phyloP scores from a whole-genome alignment of 37 sponge, comb jelly and placozoan genomes.

The Oscarella lobularis region DNA sequence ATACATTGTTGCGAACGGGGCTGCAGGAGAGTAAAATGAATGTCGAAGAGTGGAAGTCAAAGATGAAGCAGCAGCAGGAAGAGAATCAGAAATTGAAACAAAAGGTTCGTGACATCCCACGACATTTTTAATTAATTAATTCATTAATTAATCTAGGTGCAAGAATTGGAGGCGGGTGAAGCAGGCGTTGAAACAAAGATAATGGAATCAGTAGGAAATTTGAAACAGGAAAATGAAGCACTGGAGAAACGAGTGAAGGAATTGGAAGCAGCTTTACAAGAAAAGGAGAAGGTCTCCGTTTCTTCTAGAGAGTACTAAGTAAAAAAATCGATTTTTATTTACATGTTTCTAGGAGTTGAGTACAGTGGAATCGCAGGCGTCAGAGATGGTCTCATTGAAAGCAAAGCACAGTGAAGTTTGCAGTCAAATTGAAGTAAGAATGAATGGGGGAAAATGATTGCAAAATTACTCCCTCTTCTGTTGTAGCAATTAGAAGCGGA shows the following conservation, averaged over 20 bases:
- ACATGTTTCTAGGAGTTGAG: no score
- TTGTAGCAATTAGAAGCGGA: background rate
- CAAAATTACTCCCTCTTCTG: background rate
- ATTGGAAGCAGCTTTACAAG: background rate
- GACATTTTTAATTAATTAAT: no score
- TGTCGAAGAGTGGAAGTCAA: constrained; percentile 79
- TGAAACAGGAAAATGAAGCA: background rate
- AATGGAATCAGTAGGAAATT: background rate
- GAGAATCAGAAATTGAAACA: constrained; percentile 54
- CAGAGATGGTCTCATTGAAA: no score
- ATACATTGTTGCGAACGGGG: constrained; percentile 45
- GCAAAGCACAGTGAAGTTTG: no score
- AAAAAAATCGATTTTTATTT: no score
- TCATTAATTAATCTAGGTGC: no score
- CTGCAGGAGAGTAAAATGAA: constrained; percentile 74
- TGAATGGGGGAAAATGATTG: no score
- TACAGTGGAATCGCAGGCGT: no score
- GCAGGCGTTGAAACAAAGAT: background rate
- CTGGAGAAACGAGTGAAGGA: constrained; percentile 9
- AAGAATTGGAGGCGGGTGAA: background rate
- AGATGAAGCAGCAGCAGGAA: constrained; percentile 66
- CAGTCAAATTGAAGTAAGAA: no score
- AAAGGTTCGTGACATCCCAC: constrained; percentile 35
- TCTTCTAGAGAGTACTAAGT: constrained; percentile 3
- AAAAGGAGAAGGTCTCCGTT: constrained; percentile 28